These are phyloP conservation scores for Charaxes varanes DNA, from an alignment of 1,140 invertebrate genomes.

Conservation along the genomic window DNA sequence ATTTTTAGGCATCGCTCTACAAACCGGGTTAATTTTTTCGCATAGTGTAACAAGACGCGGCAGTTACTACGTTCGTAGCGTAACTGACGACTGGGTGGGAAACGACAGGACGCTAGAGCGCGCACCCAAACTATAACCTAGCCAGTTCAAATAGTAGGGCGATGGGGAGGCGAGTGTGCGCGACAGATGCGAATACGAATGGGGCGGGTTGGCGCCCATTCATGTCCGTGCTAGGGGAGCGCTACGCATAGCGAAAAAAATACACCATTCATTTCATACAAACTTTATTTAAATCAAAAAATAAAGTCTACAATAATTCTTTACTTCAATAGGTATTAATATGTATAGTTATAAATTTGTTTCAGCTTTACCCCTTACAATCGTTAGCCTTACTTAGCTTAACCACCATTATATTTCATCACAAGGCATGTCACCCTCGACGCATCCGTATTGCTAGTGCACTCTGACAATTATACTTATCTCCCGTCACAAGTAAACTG, in stretches of 20 bases:
- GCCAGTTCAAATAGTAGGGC: slow-evolving; percentile 51
- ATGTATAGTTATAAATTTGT: slow-evolving; percentile 62
- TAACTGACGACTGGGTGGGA: slow-evolving; percentile 48
- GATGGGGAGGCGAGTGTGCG: slow-evolving; percentile 29
- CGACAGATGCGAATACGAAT: slow-evolving; percentile 34
- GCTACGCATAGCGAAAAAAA: slow-evolving; percentile 29
- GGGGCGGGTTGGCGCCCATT: slow-evolving; percentile 48
- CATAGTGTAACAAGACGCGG: slow-evolving; percentile 34
- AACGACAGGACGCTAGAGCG: slow-evolving; percentile 43
- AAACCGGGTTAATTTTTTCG: slow-evolving; percentile 25
- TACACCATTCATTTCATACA: slow-evolving; percentile 52
- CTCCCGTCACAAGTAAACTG: slow-evolving; percentile 11
- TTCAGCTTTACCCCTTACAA: slow-evolving; percentile 48
- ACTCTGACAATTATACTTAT: slow-evolving; percentile 23
- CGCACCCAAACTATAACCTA: slow-evolving; percentile 61
- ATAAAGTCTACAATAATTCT: slow-evolving; percentile 70
- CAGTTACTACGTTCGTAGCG: slow-evolving; percentile 45
- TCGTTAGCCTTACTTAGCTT: slow-evolving; percentile 26
- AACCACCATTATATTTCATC: slow-evolving; percentile 28
- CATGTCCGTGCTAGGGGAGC: slow-evolving; percentile 29
- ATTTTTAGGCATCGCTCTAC: slow-evolving; percentile 12
- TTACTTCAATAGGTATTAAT: slow-evolving; percentile 54
- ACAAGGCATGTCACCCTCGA: slow-evolving; percentile 47
- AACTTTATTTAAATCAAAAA: slow-evolving; percentile 74
- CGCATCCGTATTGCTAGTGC: slow-evolving; percentile 21